phyloP scores from a whole-genome alignment of 2,888 invertebrate species.

The Ommatoiulus sabulosus region DNA sequence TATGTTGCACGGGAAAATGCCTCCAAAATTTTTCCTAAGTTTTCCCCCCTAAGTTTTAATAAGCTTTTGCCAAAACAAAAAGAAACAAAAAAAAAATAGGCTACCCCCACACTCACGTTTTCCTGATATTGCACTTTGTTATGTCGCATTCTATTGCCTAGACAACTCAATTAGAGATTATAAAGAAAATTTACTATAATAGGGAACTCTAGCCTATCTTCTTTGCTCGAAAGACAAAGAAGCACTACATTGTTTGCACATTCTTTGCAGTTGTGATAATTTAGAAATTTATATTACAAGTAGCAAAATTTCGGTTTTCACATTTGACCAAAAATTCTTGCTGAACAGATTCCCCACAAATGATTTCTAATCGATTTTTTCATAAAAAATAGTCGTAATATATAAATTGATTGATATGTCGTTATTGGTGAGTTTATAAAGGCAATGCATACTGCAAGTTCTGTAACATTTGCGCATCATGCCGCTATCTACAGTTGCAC shows the following conservation, averaged over 20 bases:
- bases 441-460: too few relatives aligned
- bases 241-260: neutral
- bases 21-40: neutral
- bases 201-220: neutral
- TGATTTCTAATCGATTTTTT: too few relatives aligned
- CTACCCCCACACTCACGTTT: neutral
- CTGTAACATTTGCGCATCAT: too few relatives aligned
- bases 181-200: neutral
- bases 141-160: slow-evolving; percentile 33
- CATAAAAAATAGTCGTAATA: too few relatives aligned
- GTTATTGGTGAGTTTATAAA: too few relatives aligned
- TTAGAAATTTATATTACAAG: neutral
- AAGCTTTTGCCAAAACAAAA: neutral
- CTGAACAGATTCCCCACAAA: too few relatives aligned
- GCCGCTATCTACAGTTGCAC: too few relatives aligned
- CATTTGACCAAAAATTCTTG: too few relatives aligned
- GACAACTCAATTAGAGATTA: slow-evolving; percentile 28
- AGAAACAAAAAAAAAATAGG: neutral
- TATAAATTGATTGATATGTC: too few relatives aligned
- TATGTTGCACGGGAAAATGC: slow-evolving; percentile 3
- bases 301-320: too few relatives aligned
- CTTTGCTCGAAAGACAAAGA: neutral
- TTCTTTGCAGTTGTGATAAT: neutral
- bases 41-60: neutral
- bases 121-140: neutral